Base-by-base conservation (phyloP, 2,797 vertebrate genomes). In the Lacerta bilineata region DNA sequence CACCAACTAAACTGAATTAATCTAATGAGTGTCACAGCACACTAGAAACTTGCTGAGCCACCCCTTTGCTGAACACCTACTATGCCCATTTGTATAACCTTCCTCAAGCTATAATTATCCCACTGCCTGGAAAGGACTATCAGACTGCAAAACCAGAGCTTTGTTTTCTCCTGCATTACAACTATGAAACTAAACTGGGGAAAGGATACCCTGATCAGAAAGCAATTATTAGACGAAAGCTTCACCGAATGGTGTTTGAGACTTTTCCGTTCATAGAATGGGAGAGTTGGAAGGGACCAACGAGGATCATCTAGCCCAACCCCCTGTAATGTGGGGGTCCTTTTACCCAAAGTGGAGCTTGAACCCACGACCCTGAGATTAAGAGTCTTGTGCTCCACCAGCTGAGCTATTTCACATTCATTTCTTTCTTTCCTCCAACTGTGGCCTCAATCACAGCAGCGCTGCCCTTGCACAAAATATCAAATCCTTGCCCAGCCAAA, bases 31-130 rank as follows among this genome's bases (percentile, higher is more conserved):
- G 27, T 2, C 1, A 89, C 2, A 90, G 50, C 29, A 74, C 74
- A 83, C 76, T 81, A 8, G 84, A 68, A 76, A 0, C 83, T 3
- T 5, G 3, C 50, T 29, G 90, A 89, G 50, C 29, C 20, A 71
- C 1, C 72, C 75, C 81, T 91, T 85, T 11, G 10, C 74, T 86
- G 5, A 8, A 33, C 36, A 79, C 5, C 88, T 55, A 89, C 88
- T 55, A 89, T 90, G 64, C 8, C 39, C 90, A 0, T 82, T 84
- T 85, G n/a, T 76, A 29, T 79, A 43, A 89, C 64, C 27, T 10
- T 88, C 85, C 89, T 55, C 69, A 79, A 55, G 29, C 85, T 91
- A 66, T 88, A 94, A 72, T 82, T 87, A 4, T 61, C 77, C 17
- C 75, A 8, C 3, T 71, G 88, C 61, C 72, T 92, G 89, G 78